Percentiles rank a stretch among this genome's conserved stretches.
phyloP scores from a whole-genome alignment of 1,140 invertebrate species.

The Leptopilina clavipes region DNA sequence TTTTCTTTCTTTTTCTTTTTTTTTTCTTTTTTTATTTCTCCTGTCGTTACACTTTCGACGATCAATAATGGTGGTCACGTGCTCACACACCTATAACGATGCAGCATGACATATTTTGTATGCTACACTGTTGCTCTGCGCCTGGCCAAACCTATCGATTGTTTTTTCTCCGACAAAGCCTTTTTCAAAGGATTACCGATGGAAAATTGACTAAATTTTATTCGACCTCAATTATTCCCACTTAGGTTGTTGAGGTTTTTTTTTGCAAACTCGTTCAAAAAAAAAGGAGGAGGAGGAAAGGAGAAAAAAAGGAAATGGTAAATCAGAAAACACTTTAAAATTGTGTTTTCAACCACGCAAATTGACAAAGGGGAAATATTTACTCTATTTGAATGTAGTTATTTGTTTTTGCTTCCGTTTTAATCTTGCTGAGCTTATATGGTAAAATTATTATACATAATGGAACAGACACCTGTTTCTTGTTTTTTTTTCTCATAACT shows the following conservation, averaged over 20 bases:
- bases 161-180: conserved; percentile 33
- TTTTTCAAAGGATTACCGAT: conserved; percentile 27
- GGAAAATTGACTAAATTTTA: conserved; percentile 29
- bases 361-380: too few relatives aligned
- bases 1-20: neutral
- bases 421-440: too few relatives aligned
- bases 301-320: too few relatives aligned
- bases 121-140: conserved; percentile 37
- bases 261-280: neutral
- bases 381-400: too few relatives aligned
- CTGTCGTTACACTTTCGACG: conserved; percentile 54
- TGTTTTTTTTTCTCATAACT: too few relatives aligned
- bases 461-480: too few relatives aligned
- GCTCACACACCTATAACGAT: conserved; percentile 57
- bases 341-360: too few relatives aligned
- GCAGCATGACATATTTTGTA: conserved; percentile 51
- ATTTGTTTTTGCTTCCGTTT: too few relatives aligned
- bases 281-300: neutral
- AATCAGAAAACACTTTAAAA: too few relatives aligned
- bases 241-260: conserved; percentile 17
- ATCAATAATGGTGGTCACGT: conserved; percentile 61
- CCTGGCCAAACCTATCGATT: conserved; percentile 34
- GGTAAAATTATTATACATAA: too few relatives aligned
- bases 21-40: conserved; percentile 39
- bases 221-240: conserved; percentile 22